Percentiles rank a stretch among this genome's conserved stretches.
phyloP scores from a whole-genome alignment of 2,888 invertebrate species.

The Choreutis nemorana region DNA sequence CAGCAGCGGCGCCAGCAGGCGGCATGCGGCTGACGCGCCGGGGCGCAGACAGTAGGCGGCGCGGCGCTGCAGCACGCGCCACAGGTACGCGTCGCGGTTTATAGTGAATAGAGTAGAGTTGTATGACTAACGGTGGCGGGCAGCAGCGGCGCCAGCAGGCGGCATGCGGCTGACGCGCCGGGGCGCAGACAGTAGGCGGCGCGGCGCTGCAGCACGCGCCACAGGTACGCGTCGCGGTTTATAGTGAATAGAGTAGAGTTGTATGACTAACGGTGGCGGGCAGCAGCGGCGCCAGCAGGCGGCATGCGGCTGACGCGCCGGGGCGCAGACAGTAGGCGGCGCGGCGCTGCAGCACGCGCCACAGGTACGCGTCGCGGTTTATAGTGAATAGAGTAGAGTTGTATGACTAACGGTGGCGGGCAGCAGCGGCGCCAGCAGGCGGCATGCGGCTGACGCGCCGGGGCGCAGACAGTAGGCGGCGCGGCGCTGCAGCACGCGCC shows the following conservation, averaged over 20 bases:
- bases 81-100: conserved; percentile 94
- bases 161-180: too few relatives aligned
- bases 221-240: conserved; percentile 94
- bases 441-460: too few relatives aligned
- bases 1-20: conserved; percentile 63
- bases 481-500: conserved; percentile 90
- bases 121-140: conserved; percentile 6
- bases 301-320: too few relatives aligned
- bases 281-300: conserved; percentile 63
- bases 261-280: conserved; percentile 6
- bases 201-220: conserved; percentile 90
- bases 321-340: too few relatives aligned
- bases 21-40: too few relatives aligned
- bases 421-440: conserved; percentile 63
- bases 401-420: conserved; percentile 6
- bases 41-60: too few relatives aligned
- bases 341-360: conserved; percentile 90
- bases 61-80: conserved; percentile 90
- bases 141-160: conserved; percentile 63
- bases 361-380: conserved; percentile 94
- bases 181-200: too few relatives aligned
- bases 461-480: too few relatives aligned
- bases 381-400: too few relatives aligned
- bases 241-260: too few relatives aligned
- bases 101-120: too few relatives aligned